Evolutionary conservation across 2,113 vertebrate genomes (phyloP).

Genomic region (Ia io): DNA sequence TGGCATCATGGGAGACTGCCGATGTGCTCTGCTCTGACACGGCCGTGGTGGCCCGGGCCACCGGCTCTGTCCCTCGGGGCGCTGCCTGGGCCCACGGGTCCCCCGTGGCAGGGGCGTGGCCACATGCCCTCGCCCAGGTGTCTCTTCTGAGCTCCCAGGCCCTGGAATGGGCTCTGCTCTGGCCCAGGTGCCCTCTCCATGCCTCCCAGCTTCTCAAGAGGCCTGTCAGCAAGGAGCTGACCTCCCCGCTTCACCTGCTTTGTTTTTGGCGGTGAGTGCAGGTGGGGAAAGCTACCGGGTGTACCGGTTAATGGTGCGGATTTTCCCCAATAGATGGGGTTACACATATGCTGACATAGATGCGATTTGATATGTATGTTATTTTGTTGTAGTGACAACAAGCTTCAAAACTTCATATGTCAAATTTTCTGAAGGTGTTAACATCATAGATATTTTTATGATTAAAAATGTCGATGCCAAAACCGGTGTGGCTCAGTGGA

Average conservation of each 20-base stretch:
- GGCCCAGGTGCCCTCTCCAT: background rate
- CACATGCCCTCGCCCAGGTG: background rate
- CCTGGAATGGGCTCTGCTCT: background rate
- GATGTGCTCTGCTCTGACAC: background rate
- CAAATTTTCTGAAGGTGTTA: too few relatives aligned
- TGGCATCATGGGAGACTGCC: background rate
- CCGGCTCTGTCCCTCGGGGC: background rate
- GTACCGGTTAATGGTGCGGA: too few relatives aligned
- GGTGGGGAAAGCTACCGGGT: background rate
- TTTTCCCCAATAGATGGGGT: too few relatives aligned
- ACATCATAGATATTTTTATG: too few relatives aligned
- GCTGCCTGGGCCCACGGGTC: background rate
- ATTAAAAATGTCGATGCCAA: too few relatives aligned
- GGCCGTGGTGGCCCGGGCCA: too few relatives aligned
- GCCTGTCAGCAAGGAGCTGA: background rate
- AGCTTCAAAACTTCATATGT: too few relatives aligned
- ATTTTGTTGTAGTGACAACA: too few relatives aligned
- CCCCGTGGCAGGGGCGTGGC: background rate
- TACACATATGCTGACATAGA: too few relatives aligned
- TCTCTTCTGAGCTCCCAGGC: background rate
- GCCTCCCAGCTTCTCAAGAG: background rate
- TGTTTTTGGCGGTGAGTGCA: background rate
- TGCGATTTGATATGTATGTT: too few relatives aligned
- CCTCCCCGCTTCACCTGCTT: background rate
- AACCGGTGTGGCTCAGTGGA: too few relatives aligned